Evolutionary conservation across 2,113 vertebrate genomes (phyloP), one percentile per base, ranked within the genome.

Genomic region (Tylochromis polylepis): DNA sequence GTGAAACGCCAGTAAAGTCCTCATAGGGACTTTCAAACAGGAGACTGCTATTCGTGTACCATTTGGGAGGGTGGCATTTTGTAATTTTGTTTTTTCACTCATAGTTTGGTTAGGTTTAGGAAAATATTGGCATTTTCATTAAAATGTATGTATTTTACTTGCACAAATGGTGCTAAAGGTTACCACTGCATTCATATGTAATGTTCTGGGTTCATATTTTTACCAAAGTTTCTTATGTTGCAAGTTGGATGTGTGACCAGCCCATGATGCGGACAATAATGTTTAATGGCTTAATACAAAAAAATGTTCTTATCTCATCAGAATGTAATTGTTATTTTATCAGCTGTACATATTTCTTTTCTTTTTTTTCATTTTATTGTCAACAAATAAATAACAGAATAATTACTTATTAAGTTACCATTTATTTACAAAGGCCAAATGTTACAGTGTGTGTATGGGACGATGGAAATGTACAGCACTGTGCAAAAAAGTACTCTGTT

Each of bases 151-250:
- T 38, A 36, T 24, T 41, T 24, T 43, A 9, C 36, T 16, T 3
- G 36, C n/a, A 67, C 62, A 65, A 0, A 58, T 58, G 22, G 22
- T 27, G 12, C 56, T 57, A 18, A 70, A 67, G n/a, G 3, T 41
- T 9, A 41, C 2, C 6, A 16, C 41, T 0, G 41, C 41, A 49
- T 0, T 0, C 16, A 11, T 3, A 18, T 18, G 41, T 27, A 10
- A 72, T 11, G 43, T 43, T 24, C 38, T 38, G 62, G n/a, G 34
- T 11, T 67, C 62, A 43, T 18, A 1, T 72, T 72, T 51, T 46
- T 27, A 72, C 24, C 18, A 11, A 18, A 18, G 43, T 29, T 27
- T 2, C 1, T 70, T 1, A 70, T 43, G 24, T 4, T 0, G 55
- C 3, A 20, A 56, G n/a, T 22, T 22, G 11, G 55, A 11, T 11